Base-by-base conservation (phyloP, 2,113 vertebrate genomes). In the Calidris pygmaea region DNA sequence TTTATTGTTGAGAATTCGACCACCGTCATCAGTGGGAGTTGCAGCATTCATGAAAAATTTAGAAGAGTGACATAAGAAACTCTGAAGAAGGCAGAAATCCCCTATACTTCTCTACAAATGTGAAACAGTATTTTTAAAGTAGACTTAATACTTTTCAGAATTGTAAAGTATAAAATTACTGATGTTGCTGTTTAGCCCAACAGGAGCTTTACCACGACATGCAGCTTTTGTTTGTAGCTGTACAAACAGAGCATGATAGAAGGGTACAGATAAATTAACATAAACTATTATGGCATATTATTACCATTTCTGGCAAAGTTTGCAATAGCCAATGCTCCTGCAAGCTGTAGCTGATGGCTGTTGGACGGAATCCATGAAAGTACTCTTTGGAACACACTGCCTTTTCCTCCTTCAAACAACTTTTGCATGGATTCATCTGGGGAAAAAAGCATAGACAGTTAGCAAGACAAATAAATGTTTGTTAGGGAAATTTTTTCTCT, bases 371-470 rank as follows among this genome's bases (percentile, higher is more conserved):
- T 98, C 99, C 99, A 99, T 85, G 98, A 99, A 47, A 99, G 98
- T 30, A 99, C 99, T 96, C 98, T 98, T 97, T 99, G 99, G 98
- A 99, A 99, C 76, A 99, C 99, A 6, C 98, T 99, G 95, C 99
- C 99, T 97, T 99, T 99, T 75, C 99, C 99, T 72, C 99, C 99
- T 97, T 99, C 99, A 96, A 99, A 99, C 95, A 99, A 98, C 97
- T 99, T 99, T 97, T 99, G 99, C 99, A 99, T 99, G 91, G 99
- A 99, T 97, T 99, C 99, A 94, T 99, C 99, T 99, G 29, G 62
- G 65, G 91, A 90, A 94, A 97, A 97, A 93, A 86, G 85, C 88
- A 97, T 1, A 91, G 37, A 83, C 2, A 90, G 89, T 93, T 65
- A 86, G 43, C 63, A 95, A 90, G 12, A 53, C 48, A 52, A 89